Base-by-base conservation (phyloP, 1,140 invertebrate species). In the Trichomalopsis sarcophagae region DNA sequence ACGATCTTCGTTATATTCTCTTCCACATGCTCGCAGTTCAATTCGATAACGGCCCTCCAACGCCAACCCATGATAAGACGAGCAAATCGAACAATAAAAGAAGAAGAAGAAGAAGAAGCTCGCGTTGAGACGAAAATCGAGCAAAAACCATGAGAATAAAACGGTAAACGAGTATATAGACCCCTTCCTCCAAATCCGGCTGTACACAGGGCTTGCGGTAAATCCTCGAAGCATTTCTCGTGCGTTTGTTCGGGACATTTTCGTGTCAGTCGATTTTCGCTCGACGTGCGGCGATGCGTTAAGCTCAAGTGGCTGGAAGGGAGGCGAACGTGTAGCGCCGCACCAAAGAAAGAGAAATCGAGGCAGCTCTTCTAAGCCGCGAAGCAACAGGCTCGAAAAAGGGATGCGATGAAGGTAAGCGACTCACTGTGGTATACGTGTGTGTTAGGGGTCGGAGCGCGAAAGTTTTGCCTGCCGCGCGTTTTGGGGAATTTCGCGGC, bases 351-450 rank as follows among this genome's bases (percentile, higher is more conserved):
- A 55, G 74, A 55, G 27, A 44, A 81, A 69, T 14, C 36, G 73
- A 85, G n/a, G 36, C 23, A 62, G 81, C 62, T 74, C 76, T 83
- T 74, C 50, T 23, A 81, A 75, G 44, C 21, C 44, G 13, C 44
- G 68, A 73, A 77, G 86, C 76, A 87, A 87, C 84, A 86, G 81
- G 81, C 84, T 82, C 30, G 27, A 76, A 68, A 68, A 81, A 21
- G 55, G 13, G 36, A 83, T 44, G 40, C 17, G 69, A 47, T 47
- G 27, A 17, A 47, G 21, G 40, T 50, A 77, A 27, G 40, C 21
- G 36, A 44, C 6, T 36, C 33, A 6, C 33, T 36, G 33, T 36
- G 5, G 17, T 75, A 44, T 44, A 30, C 10, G 17, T 62, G 21
- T 62, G 33, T n/a, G 36, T 74, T 30, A 0, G 27, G 30, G 27